Conservation (phyloP, 2,888 invertebrate genomes). For the Slavum lentiscoides region DNA sequence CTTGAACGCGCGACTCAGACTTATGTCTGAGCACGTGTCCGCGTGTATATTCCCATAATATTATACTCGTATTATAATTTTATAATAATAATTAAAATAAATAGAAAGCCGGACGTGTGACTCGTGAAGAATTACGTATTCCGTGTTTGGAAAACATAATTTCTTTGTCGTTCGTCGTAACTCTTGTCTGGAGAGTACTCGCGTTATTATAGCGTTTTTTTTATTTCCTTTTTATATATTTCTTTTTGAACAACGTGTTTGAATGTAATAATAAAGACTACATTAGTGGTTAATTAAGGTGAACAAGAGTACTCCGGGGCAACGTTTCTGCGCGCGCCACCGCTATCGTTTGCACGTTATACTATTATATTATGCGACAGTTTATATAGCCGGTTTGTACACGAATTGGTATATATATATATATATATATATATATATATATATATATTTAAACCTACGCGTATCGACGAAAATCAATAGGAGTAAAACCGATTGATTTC, state of each 20-base stretch:
- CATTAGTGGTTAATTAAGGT: slow-evolving; percentile 48
- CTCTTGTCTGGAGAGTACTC: not conserved
- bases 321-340: slow-evolving; percentile 4
- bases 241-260: not conserved
- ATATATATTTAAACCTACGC: not conserved
- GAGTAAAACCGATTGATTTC: slow-evolving; percentile 8
- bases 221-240: slow-evolving; percentile 7
- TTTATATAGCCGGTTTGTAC: not conserved
- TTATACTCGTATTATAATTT: not conserved
- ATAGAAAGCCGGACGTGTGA: slow-evolving; percentile 26
- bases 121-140: slow-evolving; percentile 44
- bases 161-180: slow-evolving; percentile 30
- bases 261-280: not conserved
- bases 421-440: not conserved
- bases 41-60: too few relatives aligned
- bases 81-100: not conserved
- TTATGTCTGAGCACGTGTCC: too few relatives aligned
- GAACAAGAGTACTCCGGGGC: slow-evolving; percentile 37
- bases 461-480: not conserved
- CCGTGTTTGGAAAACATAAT: slow-evolving; percentile 44
- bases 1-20: not conserved
- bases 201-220: slow-evolving; percentile 7
- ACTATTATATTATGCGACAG: slow-evolving; percentile 2
- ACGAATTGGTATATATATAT: not conserved
- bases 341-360: slow-evolving; percentile 1